phyloP scores from a whole-genome alignment of 1,140 invertebrate genomes.

The Penaeus chinensis region DNA sequence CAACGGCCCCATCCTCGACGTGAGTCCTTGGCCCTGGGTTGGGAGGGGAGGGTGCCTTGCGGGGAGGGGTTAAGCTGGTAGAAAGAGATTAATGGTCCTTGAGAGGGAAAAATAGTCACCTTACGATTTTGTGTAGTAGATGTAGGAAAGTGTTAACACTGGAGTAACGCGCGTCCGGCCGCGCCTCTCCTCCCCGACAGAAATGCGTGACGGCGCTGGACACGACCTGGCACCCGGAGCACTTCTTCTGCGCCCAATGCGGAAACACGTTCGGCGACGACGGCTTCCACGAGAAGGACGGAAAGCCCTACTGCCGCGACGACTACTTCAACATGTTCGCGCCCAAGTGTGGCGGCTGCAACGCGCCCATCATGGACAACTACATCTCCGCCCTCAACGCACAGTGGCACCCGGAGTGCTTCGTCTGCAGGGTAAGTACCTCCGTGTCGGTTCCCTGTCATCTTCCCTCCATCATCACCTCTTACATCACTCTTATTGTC shows the following conservation, averaged over 20 bases:
- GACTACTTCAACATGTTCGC: conserved; percentile 99
- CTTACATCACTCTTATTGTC: neutral
- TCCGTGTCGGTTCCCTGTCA: neutral
- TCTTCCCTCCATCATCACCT: neutral
- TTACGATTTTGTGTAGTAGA: too few species aligned
- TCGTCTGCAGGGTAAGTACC: conserved; percentile 95
- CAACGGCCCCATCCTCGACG: conserved; percentile 97
- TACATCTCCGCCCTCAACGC: conserved; percentile 97
- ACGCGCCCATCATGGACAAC: conserved; percentile 97
- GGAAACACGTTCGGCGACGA: conserved; percentile 97
- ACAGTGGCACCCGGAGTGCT: conserved; percentile 99
- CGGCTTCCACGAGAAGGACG: conserved; percentile 93
- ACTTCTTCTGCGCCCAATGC: conserved; percentile 99
- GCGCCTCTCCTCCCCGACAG: conserved; percentile 73
- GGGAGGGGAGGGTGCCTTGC: neutral
- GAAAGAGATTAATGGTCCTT: neutral
- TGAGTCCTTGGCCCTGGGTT: conserved; percentile 70
- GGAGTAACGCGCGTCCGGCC: conserved; percentile 64
- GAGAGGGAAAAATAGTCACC: neutral
- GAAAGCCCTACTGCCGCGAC: conserved; percentile 92
- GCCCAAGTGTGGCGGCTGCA: conserved; percentile 97
- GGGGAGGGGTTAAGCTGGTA: neutral
- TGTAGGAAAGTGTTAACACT: too few species aligned
- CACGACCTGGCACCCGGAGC: conserved; percentile 99
- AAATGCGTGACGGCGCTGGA: conserved; percentile 99